A percentile compares a stretch with the other conserved stretches of the same genome.
These are phyloP conservation scores for Melanaphis sacchari DNA, from an alignment of 1,140 invertebrate genomes.

Conservation along the genomic window DNA sequence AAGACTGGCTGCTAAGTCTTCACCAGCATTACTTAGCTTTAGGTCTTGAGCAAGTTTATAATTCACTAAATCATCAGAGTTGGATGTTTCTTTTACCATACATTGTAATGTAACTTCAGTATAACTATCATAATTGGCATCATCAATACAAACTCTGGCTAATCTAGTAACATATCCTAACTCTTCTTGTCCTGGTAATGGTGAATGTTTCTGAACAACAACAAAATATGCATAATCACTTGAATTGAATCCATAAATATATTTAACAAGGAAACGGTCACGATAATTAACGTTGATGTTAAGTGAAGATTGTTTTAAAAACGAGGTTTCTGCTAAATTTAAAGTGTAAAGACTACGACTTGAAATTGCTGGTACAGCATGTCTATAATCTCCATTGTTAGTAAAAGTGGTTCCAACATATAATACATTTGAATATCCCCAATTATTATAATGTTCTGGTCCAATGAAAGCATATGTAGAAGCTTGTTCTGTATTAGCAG, in stretches of 20 bases:
- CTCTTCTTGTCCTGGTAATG: conserved; percentile 86
- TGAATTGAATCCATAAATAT: conserved; percentile 94
- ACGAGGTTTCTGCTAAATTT: conserved; percentile 81
- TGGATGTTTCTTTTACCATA: conserved; percentile 67
- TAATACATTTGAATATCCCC: conserved; percentile 79
- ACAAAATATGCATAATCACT: conserved; percentile 95
- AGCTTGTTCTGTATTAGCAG: conserved; percentile 88
- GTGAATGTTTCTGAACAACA: conserved; percentile 91
- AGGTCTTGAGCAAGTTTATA: conserved; percentile 94
- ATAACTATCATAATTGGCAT: conserved; percentile 93
- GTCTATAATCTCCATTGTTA: conserved; percentile 88
- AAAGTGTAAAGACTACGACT: conserved; percentile 81
- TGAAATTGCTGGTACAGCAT: conserved; percentile 91
- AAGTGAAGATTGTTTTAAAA: conserved; percentile 85
- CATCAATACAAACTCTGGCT: conserved; percentile 90
- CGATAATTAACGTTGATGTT: conserved; percentile 92
- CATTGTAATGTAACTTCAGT: conserved; percentile 94
- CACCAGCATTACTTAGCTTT: conserved; percentile 80
- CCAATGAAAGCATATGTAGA: conserved; percentile 95
- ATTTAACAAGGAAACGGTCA: conserved; percentile 93
- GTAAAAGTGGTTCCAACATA: conserved; percentile 96
- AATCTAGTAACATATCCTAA: conserved; percentile 88
- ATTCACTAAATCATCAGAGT: conserved; percentile 65
- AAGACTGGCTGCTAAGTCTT: conserved; percentile 79
- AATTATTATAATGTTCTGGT: conserved; percentile 81